Evolutionary conservation across 2,797 vertebrate genomes (phyloP), one percentile per base, ranked within the genome.

Genomic region (Coregonus ussuriensis): DNA sequence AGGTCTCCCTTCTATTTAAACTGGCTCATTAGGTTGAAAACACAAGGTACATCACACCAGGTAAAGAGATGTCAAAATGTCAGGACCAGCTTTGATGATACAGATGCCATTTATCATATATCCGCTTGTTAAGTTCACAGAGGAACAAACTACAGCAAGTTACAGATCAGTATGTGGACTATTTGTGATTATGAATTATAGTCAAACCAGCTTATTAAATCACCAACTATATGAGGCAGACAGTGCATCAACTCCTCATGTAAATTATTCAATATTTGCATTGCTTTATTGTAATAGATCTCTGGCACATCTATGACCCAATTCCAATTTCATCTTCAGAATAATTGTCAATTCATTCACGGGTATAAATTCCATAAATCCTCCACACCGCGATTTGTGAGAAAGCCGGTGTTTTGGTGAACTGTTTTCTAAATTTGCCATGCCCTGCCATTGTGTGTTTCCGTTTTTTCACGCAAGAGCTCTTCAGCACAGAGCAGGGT

Each of bases 211-310:
- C 72, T 84, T 85, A 87, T 89, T 89, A 88, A 90, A 91, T 89
- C 77, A 78, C 78, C 84, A 81, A 86, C 83, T 87, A 86, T 88
- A 86, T 86, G 85, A 91, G 82, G 84, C 85, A 84, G 71, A 77
- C 75, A 82, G 83, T 77, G 76, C 78, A 87, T 86, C 81, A 89
- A 84, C 82, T 33, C 25, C 77, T 85, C 84, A 84, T 87, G 85
- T 89, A 88, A 91, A 91, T 90, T 80, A 89, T 91, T 53, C 74
- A 89, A 88, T 88, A 89, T 90, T 91, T 92, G 86, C 88, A 91
- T 71, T 77, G 79, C 84, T 88, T 87, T 77, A 79, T 75, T 76
- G 81, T 81, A 82, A 85, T 82, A 53, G 16, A 41, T 35, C 67
- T 69, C 6, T 37, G 35, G 15, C 67, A 69, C 67, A n/a, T 69